Evolutionary conservation across 2,888 invertebrate species (phyloP).

Genomic region (Ophion obscuratus): DNA sequence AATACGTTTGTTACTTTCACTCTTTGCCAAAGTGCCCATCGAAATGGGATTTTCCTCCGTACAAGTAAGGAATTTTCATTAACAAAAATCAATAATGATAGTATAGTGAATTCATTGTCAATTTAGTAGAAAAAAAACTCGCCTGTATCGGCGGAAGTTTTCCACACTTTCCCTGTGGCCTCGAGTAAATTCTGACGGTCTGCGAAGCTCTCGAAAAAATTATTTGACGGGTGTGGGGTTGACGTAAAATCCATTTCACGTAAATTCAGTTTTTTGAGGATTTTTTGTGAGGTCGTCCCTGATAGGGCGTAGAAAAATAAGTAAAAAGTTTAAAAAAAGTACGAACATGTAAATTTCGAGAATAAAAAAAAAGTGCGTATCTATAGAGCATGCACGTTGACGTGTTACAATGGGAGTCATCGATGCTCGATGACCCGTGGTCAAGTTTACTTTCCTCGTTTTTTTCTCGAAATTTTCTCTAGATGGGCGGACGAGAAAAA

Average conservation of each 20-base stretch:
- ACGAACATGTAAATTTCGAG: too few species aligned
- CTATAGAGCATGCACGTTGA: too few species aligned
- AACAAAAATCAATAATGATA: not conserved
- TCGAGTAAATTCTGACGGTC: not conserved
- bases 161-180: not conserved
- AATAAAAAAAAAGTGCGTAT: too few species aligned
- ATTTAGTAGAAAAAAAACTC: not conserved
- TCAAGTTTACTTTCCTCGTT: too few species aligned
- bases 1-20: not conserved
- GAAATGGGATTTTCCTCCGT: not conserved
- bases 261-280: too few species aligned
- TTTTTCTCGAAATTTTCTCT: too few species aligned
- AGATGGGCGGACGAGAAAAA: too few species aligned
- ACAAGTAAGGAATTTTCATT: not conserved
- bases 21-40: not conserved
- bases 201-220: not conserved
- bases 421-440: too few species aligned
- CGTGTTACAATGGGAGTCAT: too few species aligned
- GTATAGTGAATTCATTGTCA: not conserved
- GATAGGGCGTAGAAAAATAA: not conserved
- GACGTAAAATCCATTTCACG: not conserved
- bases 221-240: not conserved
- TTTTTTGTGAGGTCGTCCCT: too few species aligned
- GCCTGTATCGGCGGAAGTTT: not conserved
- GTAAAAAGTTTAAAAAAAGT: too few species aligned